These are phyloP conservation scores for Spinus pinus DNA, from an alignment of 2,797 vertebrate genomes.

Conservation along the genomic window DNA sequence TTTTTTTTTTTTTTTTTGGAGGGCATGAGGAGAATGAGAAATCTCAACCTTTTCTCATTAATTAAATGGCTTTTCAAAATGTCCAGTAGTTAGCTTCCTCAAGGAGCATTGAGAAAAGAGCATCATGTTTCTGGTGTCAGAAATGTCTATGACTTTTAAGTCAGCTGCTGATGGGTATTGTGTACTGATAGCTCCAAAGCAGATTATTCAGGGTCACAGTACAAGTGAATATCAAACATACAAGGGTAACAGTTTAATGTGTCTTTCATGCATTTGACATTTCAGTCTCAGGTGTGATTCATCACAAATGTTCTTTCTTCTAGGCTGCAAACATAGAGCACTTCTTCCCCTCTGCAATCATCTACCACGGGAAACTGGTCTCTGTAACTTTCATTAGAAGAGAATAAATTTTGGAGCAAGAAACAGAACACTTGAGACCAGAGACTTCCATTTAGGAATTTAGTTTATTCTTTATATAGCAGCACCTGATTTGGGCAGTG, in stretches of 20 bases:
- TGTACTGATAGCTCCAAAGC: neutral
- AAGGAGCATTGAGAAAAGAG: neutral
- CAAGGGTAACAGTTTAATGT: accelerated
- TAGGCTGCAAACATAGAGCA: neutral
- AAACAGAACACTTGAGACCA: neutral
- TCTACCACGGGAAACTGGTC: neutral
- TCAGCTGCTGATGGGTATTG: neutral
- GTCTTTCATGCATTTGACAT: neutral
- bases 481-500: neutral
- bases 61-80: neutral
- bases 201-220: neutral
- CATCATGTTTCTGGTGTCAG: neutral
- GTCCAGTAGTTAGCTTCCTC: neutral
- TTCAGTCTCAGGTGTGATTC: neutral
- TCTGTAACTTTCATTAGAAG: neutral
- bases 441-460: neutral
- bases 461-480: neutral
- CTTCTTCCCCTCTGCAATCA: neutral
- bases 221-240: neutral
- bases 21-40: accelerated
- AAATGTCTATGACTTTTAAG: neutral
- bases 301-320: neutral
- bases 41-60: neutral
- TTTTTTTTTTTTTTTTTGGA: too few species aligned
- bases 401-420: neutral